Percentiles rank a stretch among this genome's conserved stretches.
These are phyloP conservation scores for Phalera bucephala DNA, from an alignment of 2,888 invertebrate genomes.

Conservation along the genomic window DNA sequence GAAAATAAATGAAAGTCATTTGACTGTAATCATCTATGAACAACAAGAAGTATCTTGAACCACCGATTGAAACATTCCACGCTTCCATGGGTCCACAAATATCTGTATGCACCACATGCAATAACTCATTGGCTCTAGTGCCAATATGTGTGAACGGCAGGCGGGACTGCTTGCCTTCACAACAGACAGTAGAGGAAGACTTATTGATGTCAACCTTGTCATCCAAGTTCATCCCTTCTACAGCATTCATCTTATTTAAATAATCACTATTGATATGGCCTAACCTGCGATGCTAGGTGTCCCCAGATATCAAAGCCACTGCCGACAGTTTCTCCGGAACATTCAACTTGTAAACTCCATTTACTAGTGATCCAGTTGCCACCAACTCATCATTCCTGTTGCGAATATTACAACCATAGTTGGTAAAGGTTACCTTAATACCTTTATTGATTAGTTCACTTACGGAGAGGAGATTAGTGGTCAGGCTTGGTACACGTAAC, in stretches of 20 bases:
- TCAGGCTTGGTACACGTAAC: slow-evolving; percentile 15
- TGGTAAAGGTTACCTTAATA: slow-evolving; percentile 17
- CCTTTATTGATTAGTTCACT: slow-evolving; percentile 22
- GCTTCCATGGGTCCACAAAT: slow-evolving; percentile 20
- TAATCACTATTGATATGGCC: slow-evolving; percentile 19
- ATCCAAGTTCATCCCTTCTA: slow-evolving; percentile 12
- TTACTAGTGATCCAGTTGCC: slow-evolving; percentile 4
- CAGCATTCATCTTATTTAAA: slow-evolving; percentile 19
- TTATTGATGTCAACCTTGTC: slow-evolving; percentile 11
- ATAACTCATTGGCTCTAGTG: not conserved
- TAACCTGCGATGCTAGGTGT: slow-evolving; percentile 16
- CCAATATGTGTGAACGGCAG: slow-evolving; percentile 14
- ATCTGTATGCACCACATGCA: slow-evolving; percentile 6
- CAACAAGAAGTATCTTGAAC: slow-evolving; percentile 27
- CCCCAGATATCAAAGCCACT: not conserved
- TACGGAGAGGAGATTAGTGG: slow-evolving; percentile 22
- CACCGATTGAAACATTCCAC: slow-evolving; percentile 13
- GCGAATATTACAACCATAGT: slow-evolving; percentile 6
- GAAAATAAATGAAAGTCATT: no score
- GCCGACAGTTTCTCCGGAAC: not conserved
- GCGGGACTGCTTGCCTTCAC: slow-evolving; percentile 23
- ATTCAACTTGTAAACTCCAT: slow-evolving; percentile 21
- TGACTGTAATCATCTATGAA: slow-evolving; percentile 17
- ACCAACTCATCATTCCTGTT: slow-evolving; percentile 8
- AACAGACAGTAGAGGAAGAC: slow-evolving; percentile 14